Conservation (phyloP, 1,140 invertebrate species). For the Oncopodura yosiiana region DNA sequence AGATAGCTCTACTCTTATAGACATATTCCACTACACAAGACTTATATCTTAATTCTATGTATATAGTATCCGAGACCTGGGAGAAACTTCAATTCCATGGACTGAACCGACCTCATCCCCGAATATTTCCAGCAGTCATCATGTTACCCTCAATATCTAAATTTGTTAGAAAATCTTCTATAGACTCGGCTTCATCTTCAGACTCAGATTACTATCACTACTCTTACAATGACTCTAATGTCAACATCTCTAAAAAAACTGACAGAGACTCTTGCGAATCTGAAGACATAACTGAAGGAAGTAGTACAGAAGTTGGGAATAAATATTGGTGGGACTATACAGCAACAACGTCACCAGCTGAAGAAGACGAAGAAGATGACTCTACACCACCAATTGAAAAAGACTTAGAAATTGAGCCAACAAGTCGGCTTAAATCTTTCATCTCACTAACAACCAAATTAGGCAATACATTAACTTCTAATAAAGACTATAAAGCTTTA, state of each 20-base stretch:
- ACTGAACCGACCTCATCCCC: slow-evolving; percentile 58
- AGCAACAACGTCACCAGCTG: too few relatives aligned
- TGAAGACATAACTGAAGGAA: background rate
- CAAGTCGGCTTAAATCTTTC: too few relatives aligned
- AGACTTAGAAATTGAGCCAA: too few relatives aligned
- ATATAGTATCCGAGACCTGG: slow-evolving; percentile 63
- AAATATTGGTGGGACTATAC: slow-evolving; percentile 17
- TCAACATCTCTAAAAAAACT: too few relatives aligned
- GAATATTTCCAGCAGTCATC: slow-evolving; percentile 48
- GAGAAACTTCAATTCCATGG: slow-evolving; percentile 59
- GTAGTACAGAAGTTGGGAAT: too few relatives aligned
- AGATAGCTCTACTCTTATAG: too few relatives aligned
- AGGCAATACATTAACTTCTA: too few relatives aligned
- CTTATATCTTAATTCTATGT: slow-evolving; percentile 25
- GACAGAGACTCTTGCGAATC: slow-evolving; percentile 41
- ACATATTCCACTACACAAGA: too few relatives aligned
- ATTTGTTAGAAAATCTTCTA: slow-evolving; percentile 22
- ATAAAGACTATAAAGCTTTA: too few relatives aligned
- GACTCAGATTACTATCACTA: slow-evolving; percentile 46
- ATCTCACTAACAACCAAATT: too few relatives aligned
- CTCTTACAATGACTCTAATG: slow-evolving; percentile 49
- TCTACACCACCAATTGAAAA: too few relatives aligned
- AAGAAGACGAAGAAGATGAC: too few relatives aligned
- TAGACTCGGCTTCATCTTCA: slow-evolving; percentile 18
- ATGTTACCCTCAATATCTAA: slow-evolving; percentile 32